Percentiles rank a stretch among this genome's conserved stretches.
Conservation (phyloP, 2,113 vertebrate species). For the Daphoenositta chrysoptera region DNA sequence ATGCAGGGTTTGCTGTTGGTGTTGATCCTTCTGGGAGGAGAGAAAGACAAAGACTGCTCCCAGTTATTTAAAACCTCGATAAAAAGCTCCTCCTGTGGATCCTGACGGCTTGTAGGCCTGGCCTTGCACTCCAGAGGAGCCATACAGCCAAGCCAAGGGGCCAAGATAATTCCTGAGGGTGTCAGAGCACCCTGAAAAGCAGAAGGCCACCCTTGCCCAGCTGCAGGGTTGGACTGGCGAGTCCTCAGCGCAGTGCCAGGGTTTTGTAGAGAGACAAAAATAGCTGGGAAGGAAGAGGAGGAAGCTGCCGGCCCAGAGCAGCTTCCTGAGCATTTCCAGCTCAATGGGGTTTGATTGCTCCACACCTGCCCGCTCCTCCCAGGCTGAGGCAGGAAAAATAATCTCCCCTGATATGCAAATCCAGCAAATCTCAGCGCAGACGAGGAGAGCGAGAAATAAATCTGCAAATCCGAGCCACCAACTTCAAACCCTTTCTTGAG, state of each 20-base stretch:
- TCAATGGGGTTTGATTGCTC: constrained; percentile 61
- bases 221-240: background rate
- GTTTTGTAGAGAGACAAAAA: background rate
- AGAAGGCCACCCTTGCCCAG: background rate
- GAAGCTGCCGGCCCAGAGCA: background rate
- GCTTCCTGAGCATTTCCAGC: background rate
- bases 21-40: background rate
- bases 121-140: background rate
- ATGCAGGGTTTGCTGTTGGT: background rate
- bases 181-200: background rate
- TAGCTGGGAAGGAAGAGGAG: background rate
- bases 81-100: background rate
- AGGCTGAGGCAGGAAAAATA: constrained; percentile 19
- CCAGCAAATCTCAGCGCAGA: background rate
- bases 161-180: background rate
- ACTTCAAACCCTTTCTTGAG: background rate
- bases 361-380: constrained; percentile 38
- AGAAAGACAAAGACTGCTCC: background rate
- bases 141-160: background rate
- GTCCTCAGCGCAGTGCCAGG: background rate
- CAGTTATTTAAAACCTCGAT: background rate
- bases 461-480: background rate
- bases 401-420: constrained; percentile 53
- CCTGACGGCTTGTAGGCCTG: background rate
- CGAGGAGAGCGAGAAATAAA: background rate